Evolutionary conservation across 2,888 invertebrate species (phyloP), one percentile per base, ranked within the genome.

Genomic region (Polydrusus tereticollis): DNA sequence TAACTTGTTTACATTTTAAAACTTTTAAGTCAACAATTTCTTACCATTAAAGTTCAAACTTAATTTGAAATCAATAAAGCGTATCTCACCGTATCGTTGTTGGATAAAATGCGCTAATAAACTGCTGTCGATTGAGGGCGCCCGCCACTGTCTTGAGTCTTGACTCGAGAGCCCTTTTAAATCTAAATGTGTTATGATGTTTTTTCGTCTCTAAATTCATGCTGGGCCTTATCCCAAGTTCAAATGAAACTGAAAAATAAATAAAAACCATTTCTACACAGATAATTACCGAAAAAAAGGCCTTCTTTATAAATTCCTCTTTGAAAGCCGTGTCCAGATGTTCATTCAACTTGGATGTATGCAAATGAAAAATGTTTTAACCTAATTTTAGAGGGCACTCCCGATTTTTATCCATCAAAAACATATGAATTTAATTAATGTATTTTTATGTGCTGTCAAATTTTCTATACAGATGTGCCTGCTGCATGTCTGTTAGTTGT

Each of bases 331-430:
- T 18, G 0, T 8, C 29, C 52, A 55, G 52, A 55, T 55, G 52
- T 55, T 55, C 52, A 55, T 33, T 55, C 52, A 55, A 29, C 52
- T n/a, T 16, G n/a, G 7, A 55, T 29, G 23, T 21, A 47, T 21
- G 21, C 12, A 55, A 33, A 55, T 29, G 52, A 55, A 55, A 55
- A 55, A 55, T 55, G 52, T 55, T 26, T 55, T 55, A 55, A 55
- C 52, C 52, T 55, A 55, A 55, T 55, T 55, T 29, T 29, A 29
- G 52, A 18, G 52, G 29, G 29, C 52, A 29, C 52, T 55, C 16
- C 8, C 29, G 52, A 55, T 55, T 55, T 55, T 29, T 55, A 33
- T 55, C 52, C 52, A 55, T 55, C 52, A 10, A 16, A 29, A 55
- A 33, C 52, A 55, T 18, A 55, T 29, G 52, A 55, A 16, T 55